Percentiles rank a stretch among this genome's conserved stretches.
phyloP scores from a whole-genome alignment of 2,797 vertebrate genomes.

The Leuciscus waleckii region DNA sequence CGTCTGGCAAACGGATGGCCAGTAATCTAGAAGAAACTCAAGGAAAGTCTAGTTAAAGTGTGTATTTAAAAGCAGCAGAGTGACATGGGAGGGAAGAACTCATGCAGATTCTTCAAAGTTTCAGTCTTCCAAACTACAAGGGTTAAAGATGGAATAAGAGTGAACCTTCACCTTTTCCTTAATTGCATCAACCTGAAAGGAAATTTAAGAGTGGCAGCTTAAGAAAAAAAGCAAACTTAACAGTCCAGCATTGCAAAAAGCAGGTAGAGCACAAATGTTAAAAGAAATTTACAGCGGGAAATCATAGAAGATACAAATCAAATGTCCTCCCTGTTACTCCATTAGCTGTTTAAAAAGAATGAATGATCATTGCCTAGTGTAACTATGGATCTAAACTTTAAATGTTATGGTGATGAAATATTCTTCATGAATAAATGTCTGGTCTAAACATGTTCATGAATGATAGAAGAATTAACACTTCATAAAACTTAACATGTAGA shows the following conservation, averaged over 20 bases:
- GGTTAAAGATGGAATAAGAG: slow-evolving; percentile 92
- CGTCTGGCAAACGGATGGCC: slow-evolving; percentile 76
- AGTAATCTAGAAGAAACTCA: slow-evolving; percentile 82
- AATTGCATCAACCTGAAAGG: slow-evolving; percentile 99
- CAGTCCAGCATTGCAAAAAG: slow-evolving; percentile 87
- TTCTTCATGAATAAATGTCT: neutral
- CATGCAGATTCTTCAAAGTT: slow-evolving; percentile 97
- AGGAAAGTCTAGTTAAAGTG: slow-evolving; percentile 85
- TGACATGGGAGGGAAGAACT: slow-evolving; percentile 78
- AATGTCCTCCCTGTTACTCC: neutral
- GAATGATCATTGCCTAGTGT: no score
- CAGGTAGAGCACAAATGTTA: slow-evolving; percentile 85
- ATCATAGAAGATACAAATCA: slow-evolving; percentile 55
- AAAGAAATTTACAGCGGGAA: slow-evolving; percentile 76
- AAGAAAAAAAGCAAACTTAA: slow-evolving; percentile 80
- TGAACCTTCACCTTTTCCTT: slow-evolving; percentile 99
- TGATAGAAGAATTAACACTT: neutral
- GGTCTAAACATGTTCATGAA: neutral
- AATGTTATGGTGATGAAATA: neutral
- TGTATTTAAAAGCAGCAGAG: slow-evolving; percentile 82
- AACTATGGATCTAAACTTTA: neutral
- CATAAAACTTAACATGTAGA: neutral
- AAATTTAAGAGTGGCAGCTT: slow-evolving; percentile 93
- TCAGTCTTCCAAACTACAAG: slow-evolving; percentile 94
- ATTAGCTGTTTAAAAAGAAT: neutral